Evolutionary conservation across 2,113 vertebrate genomes (phyloP), one percentile per base, ranked within the genome.

Genomic region (Periophthalmodon schlosseri): DNA sequence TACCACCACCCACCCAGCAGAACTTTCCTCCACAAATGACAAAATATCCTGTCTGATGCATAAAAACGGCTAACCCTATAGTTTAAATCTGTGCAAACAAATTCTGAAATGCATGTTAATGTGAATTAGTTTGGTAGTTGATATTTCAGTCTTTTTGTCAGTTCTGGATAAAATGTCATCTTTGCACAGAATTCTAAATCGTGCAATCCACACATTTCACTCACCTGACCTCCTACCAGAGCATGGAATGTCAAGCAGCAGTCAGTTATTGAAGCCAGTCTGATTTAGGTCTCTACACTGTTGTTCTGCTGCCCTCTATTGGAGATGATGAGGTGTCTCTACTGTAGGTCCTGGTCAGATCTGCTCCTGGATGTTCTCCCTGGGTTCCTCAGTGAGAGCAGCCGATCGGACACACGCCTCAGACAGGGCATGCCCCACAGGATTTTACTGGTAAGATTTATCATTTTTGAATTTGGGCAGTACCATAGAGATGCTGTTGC

Each of bases 321-420:
- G 28, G 28, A 63, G 5, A n/a, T n/a, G 63, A 57, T 54, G 5
- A 9, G 2, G 46, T 52, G 14, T 79, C 12, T 34, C 54, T 36
- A 0, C 60, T 83, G n/a, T 83, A 98, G 96, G 89, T 96, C 96
- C 0, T 97, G 96, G 96, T 95, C 93, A 78, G 96, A 97, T 83
- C 93, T 95, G 73, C 88, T 98, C 73, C 68, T 96, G 85, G 96
- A 98, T 74, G 54, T 91, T 56, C 83, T 98, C 74, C 95, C 96
- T 4, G 92, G 94, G 64, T 85, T 97, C 6, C 89, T 98, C 69
- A 94, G 92, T 77, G 95, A 95, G n/a, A 56, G 86, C 3, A 93
- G 95, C 64, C 94, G 93, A 75, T 94, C 91, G 24, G 92, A 96
- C 0, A 3, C 94, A 54, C 65, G 2, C 0, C 74, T 97, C 28